These are phyloP conservation scores for Mobula hypostoma DNA, from an alignment of 2,113 vertebrate genomes.

Conservation along the genomic window DNA sequence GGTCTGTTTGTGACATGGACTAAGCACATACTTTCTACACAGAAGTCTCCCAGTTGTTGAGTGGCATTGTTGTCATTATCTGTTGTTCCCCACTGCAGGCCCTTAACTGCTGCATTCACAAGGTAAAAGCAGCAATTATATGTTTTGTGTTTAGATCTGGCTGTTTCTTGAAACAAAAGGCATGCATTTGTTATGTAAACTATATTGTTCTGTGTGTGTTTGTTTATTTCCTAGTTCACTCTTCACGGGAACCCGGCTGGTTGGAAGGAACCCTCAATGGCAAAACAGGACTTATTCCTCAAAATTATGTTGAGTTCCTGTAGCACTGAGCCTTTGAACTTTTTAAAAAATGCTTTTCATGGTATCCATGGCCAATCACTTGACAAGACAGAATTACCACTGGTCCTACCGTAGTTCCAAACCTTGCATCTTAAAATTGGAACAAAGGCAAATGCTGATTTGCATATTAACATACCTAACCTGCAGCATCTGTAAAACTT, in stretches of 20 bases:
- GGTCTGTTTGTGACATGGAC: background rate
- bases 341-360: slow-evolving; percentile 60
- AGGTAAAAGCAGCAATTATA: background rate
- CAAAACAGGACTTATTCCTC: slow-evolving; percentile 90
- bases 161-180: background rate
- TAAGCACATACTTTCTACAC: background rate
- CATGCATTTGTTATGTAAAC: background rate
- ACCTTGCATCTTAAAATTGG: background rate
- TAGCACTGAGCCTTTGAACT: slow-evolving; percentile 51
- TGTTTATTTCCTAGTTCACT: slow-evolving; percentile 57
- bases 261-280: slow-evolving; percentile 91
- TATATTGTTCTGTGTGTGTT: slow-evolving; percentile 43
- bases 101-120: background rate
- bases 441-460: background rate
- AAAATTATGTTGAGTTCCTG: slow-evolving; percentile 93
- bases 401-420: no score
- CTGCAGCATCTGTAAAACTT: background rate
- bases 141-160: background rate
- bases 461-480: background rate
- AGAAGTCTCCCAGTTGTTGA: background rate
- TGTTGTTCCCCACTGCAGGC: background rate
- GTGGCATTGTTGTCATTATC: background rate
- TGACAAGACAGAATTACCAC: background rate
- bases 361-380: slow-evolving; percentile 70
- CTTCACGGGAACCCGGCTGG: slow-evolving; percentile 91